Conservation (phyloP, 2,113 vertebrate species). For the Peromyscus maniculatus region DNA sequence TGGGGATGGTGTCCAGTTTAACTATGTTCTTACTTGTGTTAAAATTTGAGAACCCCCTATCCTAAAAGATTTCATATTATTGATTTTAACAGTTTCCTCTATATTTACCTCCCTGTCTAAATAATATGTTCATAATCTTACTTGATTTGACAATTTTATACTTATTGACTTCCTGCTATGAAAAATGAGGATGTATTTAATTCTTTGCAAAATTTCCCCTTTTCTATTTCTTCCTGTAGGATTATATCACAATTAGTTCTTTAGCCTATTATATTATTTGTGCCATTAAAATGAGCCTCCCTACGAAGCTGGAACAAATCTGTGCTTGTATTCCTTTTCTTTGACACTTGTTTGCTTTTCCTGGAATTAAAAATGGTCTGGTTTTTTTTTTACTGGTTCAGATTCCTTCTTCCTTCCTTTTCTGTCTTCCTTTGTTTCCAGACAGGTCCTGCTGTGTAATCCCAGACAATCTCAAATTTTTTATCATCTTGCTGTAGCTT, state of each 20-base stretch:
- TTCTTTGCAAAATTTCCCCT: not conserved
- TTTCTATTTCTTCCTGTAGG: not conserved
- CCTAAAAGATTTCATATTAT: not conserved
- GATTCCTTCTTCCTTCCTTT: not conserved
- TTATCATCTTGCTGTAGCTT: not conserved
- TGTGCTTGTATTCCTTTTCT: not conserved
- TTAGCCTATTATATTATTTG: not conserved
- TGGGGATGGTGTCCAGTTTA: not conserved
- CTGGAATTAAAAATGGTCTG: not conserved
- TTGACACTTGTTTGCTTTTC: not conserved
- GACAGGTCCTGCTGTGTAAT: not conserved
- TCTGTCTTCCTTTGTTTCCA: not conserved
- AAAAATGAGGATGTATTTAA: conserved; percentile 29
- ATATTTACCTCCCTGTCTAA: not conserved
- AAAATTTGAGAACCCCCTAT: not conserved
- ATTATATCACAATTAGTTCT: conserved; percentile 8
- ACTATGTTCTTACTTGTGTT: not conserved
- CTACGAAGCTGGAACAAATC: not conserved
- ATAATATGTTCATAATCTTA: conserved; percentile 13
- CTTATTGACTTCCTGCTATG: not conserved
- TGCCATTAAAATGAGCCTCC: not conserved
- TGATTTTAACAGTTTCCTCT: not conserved
- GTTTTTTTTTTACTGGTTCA: not conserved
- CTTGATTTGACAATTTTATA: conserved; percentile 36
- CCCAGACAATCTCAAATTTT: not conserved